Evolutionary conservation across 1,140 invertebrate species (phyloP).

Genomic region (Aplysia californica): DNA sequence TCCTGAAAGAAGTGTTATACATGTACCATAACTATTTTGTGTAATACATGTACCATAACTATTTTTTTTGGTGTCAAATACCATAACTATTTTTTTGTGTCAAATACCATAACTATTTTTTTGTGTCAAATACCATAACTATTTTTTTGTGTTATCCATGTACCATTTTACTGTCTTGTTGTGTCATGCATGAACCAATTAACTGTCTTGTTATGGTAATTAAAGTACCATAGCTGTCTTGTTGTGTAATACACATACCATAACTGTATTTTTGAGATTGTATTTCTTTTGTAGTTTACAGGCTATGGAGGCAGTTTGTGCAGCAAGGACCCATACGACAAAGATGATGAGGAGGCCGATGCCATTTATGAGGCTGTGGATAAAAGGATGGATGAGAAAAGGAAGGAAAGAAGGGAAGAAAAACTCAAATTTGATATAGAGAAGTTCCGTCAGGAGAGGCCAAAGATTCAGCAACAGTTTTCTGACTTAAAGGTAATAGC

Average conservation of each 20-base stretch:
- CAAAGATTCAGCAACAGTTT: constrained; percentile 99
- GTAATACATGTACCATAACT: not conserved
- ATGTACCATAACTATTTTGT: no score
- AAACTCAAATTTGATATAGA: constrained; percentile 83
- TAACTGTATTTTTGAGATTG: no score
- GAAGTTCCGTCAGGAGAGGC: constrained; percentile 96
- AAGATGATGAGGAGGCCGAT: constrained; percentile 99
- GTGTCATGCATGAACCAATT: no score
- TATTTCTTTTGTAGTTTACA: no score
- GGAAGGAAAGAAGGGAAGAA: constrained; percentile 82
- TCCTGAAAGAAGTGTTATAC: no score
- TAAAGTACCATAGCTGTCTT: not conserved
- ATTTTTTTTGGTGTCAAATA: not conserved
- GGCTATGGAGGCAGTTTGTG: constrained; percentile 99
- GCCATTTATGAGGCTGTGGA: constrained; percentile 99
- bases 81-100: not conserved
- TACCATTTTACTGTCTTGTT: no score
- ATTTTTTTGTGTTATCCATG: no score
- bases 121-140: not conserved
- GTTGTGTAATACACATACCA: no score
- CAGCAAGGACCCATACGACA: constrained; percentile 99
- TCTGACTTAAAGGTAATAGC: constrained; percentile 86
- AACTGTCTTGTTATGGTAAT: no score
- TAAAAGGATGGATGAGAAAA: constrained; percentile 98
- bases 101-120: not conserved